Percentiles rank a stretch among this genome's conserved stretches.
These are phyloP conservation scores for Drosophila kanekoi DNA, from an alignment of 2,888 invertebrate genomes.

Conservation along the genomic window DNA sequence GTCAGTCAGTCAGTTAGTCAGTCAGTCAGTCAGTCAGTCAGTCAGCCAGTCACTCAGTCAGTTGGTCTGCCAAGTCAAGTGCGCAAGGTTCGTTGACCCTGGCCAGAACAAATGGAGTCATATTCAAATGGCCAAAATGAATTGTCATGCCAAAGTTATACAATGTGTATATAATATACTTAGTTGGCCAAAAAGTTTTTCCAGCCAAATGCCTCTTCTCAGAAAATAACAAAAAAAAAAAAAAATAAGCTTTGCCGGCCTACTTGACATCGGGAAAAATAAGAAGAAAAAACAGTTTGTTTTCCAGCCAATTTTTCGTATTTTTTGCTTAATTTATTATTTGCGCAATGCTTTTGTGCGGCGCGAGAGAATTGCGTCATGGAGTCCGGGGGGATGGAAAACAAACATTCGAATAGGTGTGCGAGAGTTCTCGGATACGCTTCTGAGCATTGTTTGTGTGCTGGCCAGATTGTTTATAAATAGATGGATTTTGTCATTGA, in stretches of 20 bases:
- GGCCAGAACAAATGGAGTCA: conserved; percentile 46
- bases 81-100: conserved; percentile 62
- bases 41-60: not conserved
- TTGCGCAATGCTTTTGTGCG: conserved; percentile 61
- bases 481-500: conserved; percentile 60
- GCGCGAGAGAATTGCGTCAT: conserved; percentile 62
- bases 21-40: no score
- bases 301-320: conserved; percentile 61
- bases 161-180: conserved; percentile 38
- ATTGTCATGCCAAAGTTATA: conserved; percentile 70
- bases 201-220: conserved; percentile 42
- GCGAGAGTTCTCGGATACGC: conserved; percentile 37
- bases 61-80: conserved; percentile 32
- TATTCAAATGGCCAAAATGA: conserved; percentile 60
- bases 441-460: conserved; percentile 9
- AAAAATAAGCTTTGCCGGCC: conserved; percentile 17
- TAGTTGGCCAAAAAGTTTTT: conserved; percentile 44
- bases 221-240: conserved; percentile 2
- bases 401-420: conserved; percentile 44
- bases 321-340: conserved; percentile 71
- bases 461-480: conserved; percentile 59
- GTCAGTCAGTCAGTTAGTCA: no score
- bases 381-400: conserved; percentile 25
- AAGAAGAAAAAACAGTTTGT: conserved; percentile 41
- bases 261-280: conserved; percentile 44